These are phyloP conservation scores for Oreochromis spilurus DNA, from an alignment of 2,113 vertebrate species.

Conservation along the genomic window DNA sequence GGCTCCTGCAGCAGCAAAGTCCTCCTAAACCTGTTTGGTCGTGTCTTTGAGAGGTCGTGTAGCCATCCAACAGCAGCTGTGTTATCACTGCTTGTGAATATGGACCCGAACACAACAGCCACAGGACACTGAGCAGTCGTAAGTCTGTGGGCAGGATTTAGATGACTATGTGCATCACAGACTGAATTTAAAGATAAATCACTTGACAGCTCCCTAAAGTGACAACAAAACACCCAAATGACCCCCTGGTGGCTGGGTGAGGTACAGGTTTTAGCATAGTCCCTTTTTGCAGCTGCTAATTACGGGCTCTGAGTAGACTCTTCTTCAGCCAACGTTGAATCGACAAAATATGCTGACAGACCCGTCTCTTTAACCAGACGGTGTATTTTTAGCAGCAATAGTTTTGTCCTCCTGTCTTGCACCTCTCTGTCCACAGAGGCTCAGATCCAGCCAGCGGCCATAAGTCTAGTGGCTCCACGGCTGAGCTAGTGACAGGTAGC, in stretches of 20 bases:
- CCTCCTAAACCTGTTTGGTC: not conserved
- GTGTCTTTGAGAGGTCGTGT: not conserved
- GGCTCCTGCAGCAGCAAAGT: not conserved
- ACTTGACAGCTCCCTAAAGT: not conserved
- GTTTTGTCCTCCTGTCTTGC: not conserved
- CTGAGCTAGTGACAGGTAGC: not conserved
- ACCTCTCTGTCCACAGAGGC: not conserved
- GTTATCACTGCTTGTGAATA: not conserved
- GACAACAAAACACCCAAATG: not conserved
- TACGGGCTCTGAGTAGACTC: not conserved
- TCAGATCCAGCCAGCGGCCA: not conserved
- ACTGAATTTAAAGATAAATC: not conserved
- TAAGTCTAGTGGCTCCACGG: not conserved
- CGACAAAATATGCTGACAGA: not conserved
- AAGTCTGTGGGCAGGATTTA: not conserved
- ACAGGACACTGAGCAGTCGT: not conserved
- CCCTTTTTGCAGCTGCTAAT: not conserved
- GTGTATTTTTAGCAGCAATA: not conserved
- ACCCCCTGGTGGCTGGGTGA: not conserved
- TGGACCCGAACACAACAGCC: not conserved
- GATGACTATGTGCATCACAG: not conserved
- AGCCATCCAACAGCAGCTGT: not conserved
- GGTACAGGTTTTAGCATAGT: not conserved
- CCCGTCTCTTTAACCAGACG: not conserved
- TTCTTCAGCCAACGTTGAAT: rapidly evolving